Base-by-base conservation (phyloP, 1,140 invertebrate species). In the Alviniconcha marisindica region DNA sequence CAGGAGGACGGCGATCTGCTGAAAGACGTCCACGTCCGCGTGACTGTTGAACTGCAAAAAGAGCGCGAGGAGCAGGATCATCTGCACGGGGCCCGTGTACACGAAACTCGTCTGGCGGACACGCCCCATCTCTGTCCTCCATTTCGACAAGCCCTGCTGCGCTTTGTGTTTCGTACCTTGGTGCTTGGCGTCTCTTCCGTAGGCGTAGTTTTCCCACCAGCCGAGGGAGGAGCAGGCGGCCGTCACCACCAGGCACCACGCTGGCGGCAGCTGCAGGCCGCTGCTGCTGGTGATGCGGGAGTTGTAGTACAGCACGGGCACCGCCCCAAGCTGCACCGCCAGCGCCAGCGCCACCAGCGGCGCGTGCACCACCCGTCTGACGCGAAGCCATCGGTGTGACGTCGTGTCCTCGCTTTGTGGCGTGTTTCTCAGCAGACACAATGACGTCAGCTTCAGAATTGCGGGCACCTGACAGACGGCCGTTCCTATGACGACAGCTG, bases 131-230 rank as follows among this genome's bases (percentile, higher is more conserved):
- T 28, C 54, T n/a, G 31, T 15, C 36, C 78, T 40, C 60, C 56
- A 69, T 24, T 1, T 80, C 33, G 78, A 63, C 54, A 80, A 38
- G 51, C 40, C 51, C 1, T 74, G 15, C 71, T 3, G 2, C 5
- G 2, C 10, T 38, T 36, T 74, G 36, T 2, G 1, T 5, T 5
- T 18, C 7, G 7, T 5, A 1, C 69, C 7, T 31, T 21, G 5
- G 7, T 69, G 63, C 63, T 31, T 38, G 28, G 28, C 18, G 7
- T 48, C 24, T 40, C 78, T 82, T 95, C 95, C 31, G 44, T 96
- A 96, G 0, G 97, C 96, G 90, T 97, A 99, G 93, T 99, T 99
- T 93, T 99, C 98, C 98, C 98, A 99, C 97, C 98, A 99, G 40
- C 97, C 96, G 42, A 97, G 95, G 4, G 97, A 98, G 44, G 97